These are phyloP conservation scores for Augiades crinisus DNA, from an alignment of 2,888 invertebrate genomes.

Conservation along the genomic window DNA sequence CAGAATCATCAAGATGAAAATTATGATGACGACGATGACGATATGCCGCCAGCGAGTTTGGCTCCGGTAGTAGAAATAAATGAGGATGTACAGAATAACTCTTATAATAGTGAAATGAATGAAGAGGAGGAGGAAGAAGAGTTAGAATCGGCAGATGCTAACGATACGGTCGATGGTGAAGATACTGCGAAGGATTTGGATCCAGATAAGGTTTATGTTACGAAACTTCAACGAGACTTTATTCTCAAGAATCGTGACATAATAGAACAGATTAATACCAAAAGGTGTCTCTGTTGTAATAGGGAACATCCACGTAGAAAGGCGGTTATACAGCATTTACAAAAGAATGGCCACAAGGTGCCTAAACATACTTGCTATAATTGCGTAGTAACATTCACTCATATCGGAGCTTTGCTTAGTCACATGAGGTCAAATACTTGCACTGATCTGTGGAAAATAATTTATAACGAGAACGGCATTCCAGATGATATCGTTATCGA, in stretches of 20 bases:
- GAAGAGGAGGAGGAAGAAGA: conserved; percentile 53
- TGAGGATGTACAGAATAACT: conserved; percentile 63
- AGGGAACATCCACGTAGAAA: conserved; percentile 73
- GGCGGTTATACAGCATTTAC: conserved; percentile 76
- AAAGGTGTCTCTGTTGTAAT: conserved; percentile 72
- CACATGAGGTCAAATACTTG: conserved; percentile 76
- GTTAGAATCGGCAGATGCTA: conserved; percentile 48
- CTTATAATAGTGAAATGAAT: conserved; percentile 58
- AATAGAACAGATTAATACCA: conserved; percentile 75
- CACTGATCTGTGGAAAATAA: conserved; percentile 75
- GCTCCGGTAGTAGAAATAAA: conserved; percentile 73
- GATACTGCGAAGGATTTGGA: conserved; percentile 49
- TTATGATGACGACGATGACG: conserved; percentile 60
- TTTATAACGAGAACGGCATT: conserved; percentile 73
- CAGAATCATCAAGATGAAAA: conserved; percentile 48
- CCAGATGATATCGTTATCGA: conserved; percentile 71
- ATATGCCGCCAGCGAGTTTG: conserved; percentile 52
- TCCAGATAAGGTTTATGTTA: conserved; percentile 64
- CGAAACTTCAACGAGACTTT: conserved; percentile 70
- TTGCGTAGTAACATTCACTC: conserved; percentile 81
- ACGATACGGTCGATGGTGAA: conserved; percentile 53
- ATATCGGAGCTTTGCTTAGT: conserved; percentile 74
- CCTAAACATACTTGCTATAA: conserved; percentile 84
- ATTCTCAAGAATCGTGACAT: conserved; percentile 69
- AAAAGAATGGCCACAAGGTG: conserved; percentile 79